Conservation (phyloP, 1,140 invertebrate species). For the Globodera rostochiensis region DNA sequence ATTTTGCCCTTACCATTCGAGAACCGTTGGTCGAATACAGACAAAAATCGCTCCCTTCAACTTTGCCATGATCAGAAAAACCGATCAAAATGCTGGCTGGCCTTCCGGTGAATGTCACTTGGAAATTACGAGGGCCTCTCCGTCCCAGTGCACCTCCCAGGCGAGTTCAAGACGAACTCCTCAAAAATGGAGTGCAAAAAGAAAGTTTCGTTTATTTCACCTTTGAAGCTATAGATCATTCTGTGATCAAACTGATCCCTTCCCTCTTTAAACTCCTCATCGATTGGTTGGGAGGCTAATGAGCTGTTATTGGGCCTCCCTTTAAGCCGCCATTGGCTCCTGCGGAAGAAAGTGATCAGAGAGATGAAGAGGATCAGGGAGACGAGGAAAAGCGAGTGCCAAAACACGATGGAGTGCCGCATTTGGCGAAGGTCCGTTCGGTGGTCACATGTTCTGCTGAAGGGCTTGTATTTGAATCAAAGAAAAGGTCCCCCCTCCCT, state of each 20-base stretch:
- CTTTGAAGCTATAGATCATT: background rate
- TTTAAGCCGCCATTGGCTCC: conserved; percentile 1
- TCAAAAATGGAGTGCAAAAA: background rate
- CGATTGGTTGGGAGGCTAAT: background rate
- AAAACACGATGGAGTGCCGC: conserved; percentile 15
- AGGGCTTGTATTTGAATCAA: background rate
- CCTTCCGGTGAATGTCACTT: conserved; percentile 38
- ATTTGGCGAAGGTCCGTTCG: background rate
- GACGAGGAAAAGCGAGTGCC: conserved; percentile 24
- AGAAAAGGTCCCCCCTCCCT: background rate
- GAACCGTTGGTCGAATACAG: conserved; percentile 66
- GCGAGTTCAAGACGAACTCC: background rate
- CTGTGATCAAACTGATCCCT: background rate
- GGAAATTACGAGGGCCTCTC: conserved; percentile 47
- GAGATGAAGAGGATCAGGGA: conserved; percentile 26
- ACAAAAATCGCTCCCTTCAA: conserved; percentile 80
- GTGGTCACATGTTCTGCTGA: background rate
- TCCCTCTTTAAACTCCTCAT: background rate
- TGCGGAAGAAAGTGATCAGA: conserved; percentile 20
- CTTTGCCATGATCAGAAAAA: conserved; percentile 84
- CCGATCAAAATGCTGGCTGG: conserved; percentile 80
- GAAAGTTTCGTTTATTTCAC: background rate
- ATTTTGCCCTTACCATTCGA: conserved; percentile 5
- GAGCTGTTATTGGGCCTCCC: background rate
- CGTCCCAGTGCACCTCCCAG: conserved; percentile 50